These are phyloP conservation scores for Pteronura brasiliensis DNA, from an alignment of 2,113 vertebrate genomes.

Conservation along the genomic window DNA sequence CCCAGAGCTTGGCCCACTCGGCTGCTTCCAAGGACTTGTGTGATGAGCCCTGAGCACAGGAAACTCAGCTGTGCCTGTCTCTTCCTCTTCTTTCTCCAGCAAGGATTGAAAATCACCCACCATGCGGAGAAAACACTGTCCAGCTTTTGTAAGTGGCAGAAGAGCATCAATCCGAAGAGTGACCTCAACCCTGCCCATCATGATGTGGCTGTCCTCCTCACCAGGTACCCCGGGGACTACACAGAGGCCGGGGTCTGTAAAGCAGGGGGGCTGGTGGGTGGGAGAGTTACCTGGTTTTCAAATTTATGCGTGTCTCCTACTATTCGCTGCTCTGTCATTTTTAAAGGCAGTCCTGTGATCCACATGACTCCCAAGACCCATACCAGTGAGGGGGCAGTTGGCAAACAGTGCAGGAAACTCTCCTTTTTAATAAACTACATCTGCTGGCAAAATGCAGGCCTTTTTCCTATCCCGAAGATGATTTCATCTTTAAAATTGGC, in stretches of 20 bases:
- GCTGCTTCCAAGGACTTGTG: background rate
- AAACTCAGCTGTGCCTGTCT: background rate
- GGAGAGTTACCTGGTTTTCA: background rate
- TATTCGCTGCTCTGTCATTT: background rate
- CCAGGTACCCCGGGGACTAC: constrained; percentile 83
- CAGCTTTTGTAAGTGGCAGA: constrained; percentile 99
- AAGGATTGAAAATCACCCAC: constrained; percentile 95
- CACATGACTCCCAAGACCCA: background rate
- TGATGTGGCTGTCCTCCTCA: constrained; percentile 94
- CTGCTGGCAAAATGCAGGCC: background rate
- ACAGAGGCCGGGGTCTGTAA: background rate
- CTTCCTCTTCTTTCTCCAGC: constrained; percentile 72
- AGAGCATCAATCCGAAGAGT: constrained; percentile 95
- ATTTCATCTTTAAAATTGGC: background rate
- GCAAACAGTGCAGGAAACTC: background rate
- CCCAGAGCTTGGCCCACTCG: background rate
- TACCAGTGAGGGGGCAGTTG: background rate
- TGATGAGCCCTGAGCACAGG: background rate
- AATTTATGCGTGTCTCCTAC: background rate
- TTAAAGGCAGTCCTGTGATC: background rate
- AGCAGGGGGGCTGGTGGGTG: accelerated
- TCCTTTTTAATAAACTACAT: background rate
- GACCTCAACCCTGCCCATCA: constrained; percentile 97
- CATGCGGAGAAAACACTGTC: constrained; percentile 94
- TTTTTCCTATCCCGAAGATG: background rate